Base-by-base conservation (phyloP, 2,113 vertebrate genomes). In the Festucalex cinctus region DNA sequence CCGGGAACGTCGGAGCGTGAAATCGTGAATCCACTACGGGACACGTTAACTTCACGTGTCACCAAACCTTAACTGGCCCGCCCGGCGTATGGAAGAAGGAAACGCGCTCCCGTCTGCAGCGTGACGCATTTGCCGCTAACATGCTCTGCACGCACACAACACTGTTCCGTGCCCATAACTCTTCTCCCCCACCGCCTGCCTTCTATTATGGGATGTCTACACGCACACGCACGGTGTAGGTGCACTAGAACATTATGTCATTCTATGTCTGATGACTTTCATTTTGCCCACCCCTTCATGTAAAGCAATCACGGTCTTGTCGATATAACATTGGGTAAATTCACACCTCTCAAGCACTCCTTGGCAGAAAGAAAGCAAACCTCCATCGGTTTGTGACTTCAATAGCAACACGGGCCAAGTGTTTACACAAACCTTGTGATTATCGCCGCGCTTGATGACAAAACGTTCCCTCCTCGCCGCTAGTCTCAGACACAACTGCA, bases 41-140 rank as follows among this genome's bases (percentile, higher is more conserved):
- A 77, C 83, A 79, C 62, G 71, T 82, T 81, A 61, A 76, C 82
- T 60, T 83, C 70, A 53, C 71, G 83, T 83, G 77, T 82, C 75
- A 69, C 78, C 54, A 73, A 81, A 78, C 70, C 49, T 68, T 36
- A 66, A 68, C 69, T 63, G 71, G 63, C 39, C 71, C 7, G 63
- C 39, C 71, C 7, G 12, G 76, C 68, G 77, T 75, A 78, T 20
- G 22, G 6, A 41, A 46, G 37, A 62, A 60, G 19, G 19, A 60
- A 62, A 62, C 5, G 19, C 19, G 32, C 36, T 61, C 36, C 22
- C 48, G 66, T 67, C 68, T 26, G 17, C 7, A n/a, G 46, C 63
- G 63, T 71, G 63, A 28, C 24, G 7, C 58, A 48, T 73, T 60
- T 71, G 56, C 41, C 63, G 67, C 66, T 67, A 68, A 76, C 77